Conservation (phyloP, 2,113 vertebrate species). For the Carassius carassius region DNA sequence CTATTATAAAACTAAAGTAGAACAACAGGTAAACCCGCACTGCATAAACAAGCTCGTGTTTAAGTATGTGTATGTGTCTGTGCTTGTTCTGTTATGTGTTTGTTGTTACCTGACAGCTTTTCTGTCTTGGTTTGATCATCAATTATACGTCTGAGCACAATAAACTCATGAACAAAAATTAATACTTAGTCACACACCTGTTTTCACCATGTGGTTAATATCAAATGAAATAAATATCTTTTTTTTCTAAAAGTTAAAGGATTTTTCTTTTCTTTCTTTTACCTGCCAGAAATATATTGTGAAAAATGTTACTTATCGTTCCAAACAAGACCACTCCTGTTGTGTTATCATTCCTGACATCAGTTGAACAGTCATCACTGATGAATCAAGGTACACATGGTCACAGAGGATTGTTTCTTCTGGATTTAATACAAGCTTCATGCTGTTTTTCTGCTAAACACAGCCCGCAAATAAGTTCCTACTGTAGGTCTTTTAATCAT, state of each 20-base stretch:
- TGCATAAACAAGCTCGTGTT: neutral
- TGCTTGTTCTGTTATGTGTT: conserved; percentile 13
- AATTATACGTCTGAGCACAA: neutral
- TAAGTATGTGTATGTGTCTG: neutral
- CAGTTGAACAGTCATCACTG: neutral
- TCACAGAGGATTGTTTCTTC: conserved; percentile 4
- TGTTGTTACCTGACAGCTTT: conserved; percentile 30
- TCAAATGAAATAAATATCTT: too few relatives aligned
- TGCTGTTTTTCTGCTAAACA: neutral
- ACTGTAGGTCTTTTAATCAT: neutral
- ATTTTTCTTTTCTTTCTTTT: neutral
- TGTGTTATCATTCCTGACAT: conserved; percentile 3
- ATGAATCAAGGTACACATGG: conserved; percentile 8
- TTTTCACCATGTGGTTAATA: neutral
- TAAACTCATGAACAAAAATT: conserved; percentile 17
- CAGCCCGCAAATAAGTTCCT: neutral
- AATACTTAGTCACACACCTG: neutral
- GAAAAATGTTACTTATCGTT: conserved; percentile 2
- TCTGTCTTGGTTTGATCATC: neutral
- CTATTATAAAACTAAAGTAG: neutral
- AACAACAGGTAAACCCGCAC: neutral
- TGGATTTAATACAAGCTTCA: neutral
- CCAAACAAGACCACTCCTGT: conserved; percentile 1
- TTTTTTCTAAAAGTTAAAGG: neutral
- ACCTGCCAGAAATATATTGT: neutral